Conservation (phyloP, 2,113 vertebrate species). For the Sylvicapra grimmia region DNA sequence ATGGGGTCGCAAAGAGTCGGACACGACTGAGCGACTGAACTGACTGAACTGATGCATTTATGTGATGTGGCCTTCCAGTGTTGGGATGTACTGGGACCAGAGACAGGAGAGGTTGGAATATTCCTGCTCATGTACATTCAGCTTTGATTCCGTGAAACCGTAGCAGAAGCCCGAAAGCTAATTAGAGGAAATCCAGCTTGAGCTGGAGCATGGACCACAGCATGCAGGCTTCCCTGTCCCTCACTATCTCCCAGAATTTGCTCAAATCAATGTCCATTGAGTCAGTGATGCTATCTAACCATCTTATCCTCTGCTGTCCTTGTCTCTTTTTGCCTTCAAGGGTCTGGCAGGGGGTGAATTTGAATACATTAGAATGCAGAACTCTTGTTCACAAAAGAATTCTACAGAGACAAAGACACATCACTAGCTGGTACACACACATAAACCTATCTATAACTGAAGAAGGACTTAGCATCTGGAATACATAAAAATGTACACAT, state of each 20-base stretch:
- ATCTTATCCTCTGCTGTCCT: background rate
- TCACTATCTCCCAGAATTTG: background rate
- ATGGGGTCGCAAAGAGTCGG: no score
- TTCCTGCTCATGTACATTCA: background rate
- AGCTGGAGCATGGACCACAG: background rate
- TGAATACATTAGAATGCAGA: background rate
- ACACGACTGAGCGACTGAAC: no score
- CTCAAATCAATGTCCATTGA: background rate
- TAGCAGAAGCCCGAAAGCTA: background rate
- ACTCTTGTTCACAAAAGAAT: background rate
- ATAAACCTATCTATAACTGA: background rate
- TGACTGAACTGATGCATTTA: background rate
- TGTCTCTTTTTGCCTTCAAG: background rate
- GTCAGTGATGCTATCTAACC: background rate
- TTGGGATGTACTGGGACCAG: background rate
- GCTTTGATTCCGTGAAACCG: background rate
- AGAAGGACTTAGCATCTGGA: background rate
- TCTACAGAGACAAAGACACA: background rate
- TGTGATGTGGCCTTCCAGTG: background rate
- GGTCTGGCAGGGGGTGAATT: background rate
- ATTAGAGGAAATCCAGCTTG: background rate
- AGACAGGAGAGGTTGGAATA: background rate
- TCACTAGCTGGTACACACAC: background rate
- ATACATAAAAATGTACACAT: background rate
- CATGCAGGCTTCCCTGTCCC: background rate